Percentiles rank a stretch among this genome's conserved stretches.
These are phyloP conservation scores for Limnephilus auricula DNA, from an alignment of 2,888 invertebrate species.

Conservation along the genomic window DNA sequence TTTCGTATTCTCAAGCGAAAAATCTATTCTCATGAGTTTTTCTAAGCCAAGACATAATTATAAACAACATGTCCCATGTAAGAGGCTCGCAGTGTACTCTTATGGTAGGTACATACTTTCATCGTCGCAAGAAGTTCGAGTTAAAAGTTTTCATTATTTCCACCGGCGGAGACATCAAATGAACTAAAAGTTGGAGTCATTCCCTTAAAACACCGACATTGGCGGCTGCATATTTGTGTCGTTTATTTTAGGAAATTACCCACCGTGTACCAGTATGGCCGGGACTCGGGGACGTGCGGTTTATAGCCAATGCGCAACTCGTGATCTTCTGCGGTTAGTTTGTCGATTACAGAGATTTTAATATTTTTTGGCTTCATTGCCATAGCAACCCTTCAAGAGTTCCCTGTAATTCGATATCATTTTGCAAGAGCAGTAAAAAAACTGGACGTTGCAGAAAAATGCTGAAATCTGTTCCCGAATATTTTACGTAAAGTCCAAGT, in stretches of 20 bases:
- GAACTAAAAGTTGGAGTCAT: neutral
- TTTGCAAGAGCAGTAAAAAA: neutral
- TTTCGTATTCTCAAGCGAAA: too few species aligned
- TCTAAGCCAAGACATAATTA: too few species aligned
- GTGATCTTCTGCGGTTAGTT: slow-evolving; percentile 19
- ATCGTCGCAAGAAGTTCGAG: neutral
- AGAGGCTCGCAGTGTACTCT: neutral
- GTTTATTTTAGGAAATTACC: slow-evolving; percentile 10
- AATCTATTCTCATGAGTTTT: too few species aligned
- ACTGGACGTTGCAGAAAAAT: neutral
- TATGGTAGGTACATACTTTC: too few species aligned
- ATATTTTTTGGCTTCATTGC: slow-evolving; percentile 26
- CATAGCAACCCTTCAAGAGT: neutral
- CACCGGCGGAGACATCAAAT: neutral
- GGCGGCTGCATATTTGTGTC: neutral
- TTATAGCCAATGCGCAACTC: slow-evolving; percentile 10
- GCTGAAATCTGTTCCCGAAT: neutral
- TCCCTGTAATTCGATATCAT: neutral
- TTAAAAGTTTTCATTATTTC: neutral
- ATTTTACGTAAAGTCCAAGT: neutral
- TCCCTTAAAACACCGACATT: neutral
- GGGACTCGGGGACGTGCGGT: slow-evolving; percentile 6
- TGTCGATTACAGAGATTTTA: slow-evolving; percentile 14
- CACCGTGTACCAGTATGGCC: neutral
- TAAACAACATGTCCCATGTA: too few species aligned